Percentiles rank a stretch among this genome's conserved stretches.
Conservation (phyloP, 2,888 invertebrate genomes). For the Drosophila ochracea region DNA sequence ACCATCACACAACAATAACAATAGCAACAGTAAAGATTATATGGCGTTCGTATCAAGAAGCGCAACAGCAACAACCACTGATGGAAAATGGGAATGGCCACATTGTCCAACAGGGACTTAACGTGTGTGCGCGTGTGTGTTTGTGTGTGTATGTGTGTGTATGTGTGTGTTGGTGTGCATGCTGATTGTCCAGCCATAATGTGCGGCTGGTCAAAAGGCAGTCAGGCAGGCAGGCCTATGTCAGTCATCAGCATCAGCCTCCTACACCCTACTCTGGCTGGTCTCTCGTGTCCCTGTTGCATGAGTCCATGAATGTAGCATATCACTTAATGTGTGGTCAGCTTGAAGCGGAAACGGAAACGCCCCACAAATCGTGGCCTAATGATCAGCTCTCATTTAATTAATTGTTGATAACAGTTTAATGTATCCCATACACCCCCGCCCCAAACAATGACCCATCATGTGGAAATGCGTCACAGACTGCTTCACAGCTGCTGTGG, state of each 20-base stretch:
- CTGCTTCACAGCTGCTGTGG: slow-evolving; percentile 6
- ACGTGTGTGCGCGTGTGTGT: slow-evolving; percentile 4
- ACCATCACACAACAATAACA: slow-evolving; percentile 21
- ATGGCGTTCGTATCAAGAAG: slow-evolving; percentile 55
- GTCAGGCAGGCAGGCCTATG: slow-evolving; percentile 23
- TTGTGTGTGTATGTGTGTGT: background rate
- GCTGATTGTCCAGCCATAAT: slow-evolving; percentile 64
- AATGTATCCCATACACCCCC: slow-evolving; percentile 21
- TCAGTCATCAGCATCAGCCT: slow-evolving; percentile 8
- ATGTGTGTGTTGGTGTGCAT: slow-evolving; percentile 18
- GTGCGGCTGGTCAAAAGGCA: slow-evolving; percentile 37
- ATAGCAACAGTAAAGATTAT: slow-evolving; percentile 47
- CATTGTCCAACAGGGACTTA: slow-evolving; percentile 48
- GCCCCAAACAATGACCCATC: background rate
- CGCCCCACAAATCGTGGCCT: slow-evolving; percentile 78
- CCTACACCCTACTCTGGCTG: background rate
- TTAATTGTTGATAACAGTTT: slow-evolving; percentile 79
- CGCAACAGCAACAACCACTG: slow-evolving; percentile 40
- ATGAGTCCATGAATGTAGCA: slow-evolving; percentile 37
- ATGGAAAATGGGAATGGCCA: slow-evolving; percentile 40
- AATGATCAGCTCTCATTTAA: slow-evolving; percentile 77
- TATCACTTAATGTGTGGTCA: slow-evolving; percentile 68
- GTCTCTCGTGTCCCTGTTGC: slow-evolving; percentile 14
- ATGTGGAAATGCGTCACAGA: slow-evolving; percentile 50
- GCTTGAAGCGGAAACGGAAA: slow-evolving; percentile 68